These are phyloP conservation scores for Ctenodactylus gundi DNA, from an alignment of 2,113 vertebrate species.

Conservation along the genomic window DNA sequence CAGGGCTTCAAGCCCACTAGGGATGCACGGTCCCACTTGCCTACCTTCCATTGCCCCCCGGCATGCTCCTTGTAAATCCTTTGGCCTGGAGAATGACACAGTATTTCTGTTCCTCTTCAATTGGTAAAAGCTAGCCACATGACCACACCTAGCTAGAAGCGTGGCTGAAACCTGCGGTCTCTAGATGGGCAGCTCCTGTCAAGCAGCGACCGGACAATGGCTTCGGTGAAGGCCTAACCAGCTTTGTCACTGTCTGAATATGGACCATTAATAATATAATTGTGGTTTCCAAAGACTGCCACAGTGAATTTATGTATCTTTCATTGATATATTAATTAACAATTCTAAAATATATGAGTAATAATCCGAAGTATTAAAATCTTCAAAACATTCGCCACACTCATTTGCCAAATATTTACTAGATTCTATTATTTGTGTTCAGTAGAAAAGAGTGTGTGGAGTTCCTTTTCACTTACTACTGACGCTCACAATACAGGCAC, in stretches of 20 bases:
- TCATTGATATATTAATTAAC: slow-evolving; percentile 12
- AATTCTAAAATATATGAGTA: slow-evolving; percentile 6
- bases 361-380: slow-evolving; percentile 10
- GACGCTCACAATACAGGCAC: background rate
- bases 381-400: background rate
- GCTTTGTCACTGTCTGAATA: slow-evolving; percentile 9
- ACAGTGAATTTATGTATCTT: background rate
- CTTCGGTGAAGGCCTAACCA: background rate
- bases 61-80: background rate
- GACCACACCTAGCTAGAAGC: background rate
- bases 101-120: background rate
- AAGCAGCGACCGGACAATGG: background rate
- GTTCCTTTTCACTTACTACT: background rate
- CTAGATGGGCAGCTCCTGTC: background rate
- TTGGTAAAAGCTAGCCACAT: background rate
- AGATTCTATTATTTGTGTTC: background rate
- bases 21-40: background rate
- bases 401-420: slow-evolving; percentile 8
- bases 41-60: background rate
- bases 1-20: background rate
- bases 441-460: background rate
- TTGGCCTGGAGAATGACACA: background rate
- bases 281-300: background rate
- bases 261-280: background rate
- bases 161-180: background rate